Percentiles rank a stretch among this genome's conserved stretches.
These are phyloP conservation scores for Morpho helenor DNA, from an alignment of 2,888 invertebrate species.

Conservation along the genomic window DNA sequence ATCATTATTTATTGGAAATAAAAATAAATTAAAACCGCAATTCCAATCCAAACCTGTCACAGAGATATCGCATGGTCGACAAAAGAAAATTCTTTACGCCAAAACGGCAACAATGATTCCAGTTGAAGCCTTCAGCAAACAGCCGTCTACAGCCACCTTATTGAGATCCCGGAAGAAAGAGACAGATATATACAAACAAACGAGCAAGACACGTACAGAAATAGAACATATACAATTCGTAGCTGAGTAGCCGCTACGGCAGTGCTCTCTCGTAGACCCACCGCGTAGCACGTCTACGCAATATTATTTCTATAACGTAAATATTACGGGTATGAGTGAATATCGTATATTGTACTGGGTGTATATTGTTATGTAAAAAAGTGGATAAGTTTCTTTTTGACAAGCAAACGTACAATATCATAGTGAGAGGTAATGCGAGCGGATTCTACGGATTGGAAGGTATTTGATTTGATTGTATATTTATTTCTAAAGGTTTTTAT, in stretches of 20 bases:
- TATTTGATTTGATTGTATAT: slow-evolving; percentile 24
- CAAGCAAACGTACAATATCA: slow-evolving; percentile 73
- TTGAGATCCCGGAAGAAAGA: slow-evolving; percentile 48
- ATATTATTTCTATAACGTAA: slow-evolving; percentile 25
- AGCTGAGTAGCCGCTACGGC: slow-evolving; percentile 48
- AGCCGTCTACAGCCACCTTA: slow-evolving; percentile 46
- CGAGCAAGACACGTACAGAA: slow-evolving; percentile 31
- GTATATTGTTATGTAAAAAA: slow-evolving; percentile 68
- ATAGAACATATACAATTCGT: slow-evolving; percentile 37
- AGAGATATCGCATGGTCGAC: slow-evolving; percentile 27
- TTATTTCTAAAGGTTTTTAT: not conserved
- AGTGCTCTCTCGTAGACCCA: slow-evolving; percentile 52
- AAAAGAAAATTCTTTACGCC: slow-evolving; percentile 37
- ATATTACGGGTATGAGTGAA: slow-evolving; percentile 41
- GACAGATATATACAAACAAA: slow-evolving; percentile 34
- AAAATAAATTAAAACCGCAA: slow-evolving; percentile 6
- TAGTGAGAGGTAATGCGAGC: slow-evolving; percentile 70
- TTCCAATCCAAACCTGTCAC: slow-evolving; percentile 17
- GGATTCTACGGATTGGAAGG: slow-evolving; percentile 65
- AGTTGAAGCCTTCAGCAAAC: slow-evolving; percentile 59
- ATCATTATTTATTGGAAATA: not conserved
- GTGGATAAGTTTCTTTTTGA: slow-evolving; percentile 71
- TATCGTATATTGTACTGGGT: slow-evolving; percentile 37
- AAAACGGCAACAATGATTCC: slow-evolving; percentile 64
- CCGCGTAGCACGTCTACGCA: slow-evolving; percentile 59